phyloP scores from a whole-genome alignment of 2,888 invertebrate genomes.

The Dryocosmus kuriphilus region DNA sequence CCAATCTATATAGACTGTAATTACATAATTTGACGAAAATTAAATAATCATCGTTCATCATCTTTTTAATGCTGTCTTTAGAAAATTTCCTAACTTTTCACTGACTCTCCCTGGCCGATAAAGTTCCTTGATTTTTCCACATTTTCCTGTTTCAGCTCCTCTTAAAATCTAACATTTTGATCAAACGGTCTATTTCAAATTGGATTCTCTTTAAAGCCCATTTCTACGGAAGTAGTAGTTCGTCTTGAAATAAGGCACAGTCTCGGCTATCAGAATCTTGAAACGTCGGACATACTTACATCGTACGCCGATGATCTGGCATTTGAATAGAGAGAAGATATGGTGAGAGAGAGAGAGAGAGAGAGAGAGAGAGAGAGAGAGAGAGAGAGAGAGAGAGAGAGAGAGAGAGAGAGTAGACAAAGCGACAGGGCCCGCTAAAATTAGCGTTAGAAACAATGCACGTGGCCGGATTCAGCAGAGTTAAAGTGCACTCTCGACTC shows the following conservation, averaged over 20 bases:
- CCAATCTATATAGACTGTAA: too few relatives aligned
- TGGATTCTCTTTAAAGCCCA: not conserved
- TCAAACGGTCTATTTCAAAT: too few relatives aligned
- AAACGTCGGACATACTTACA: not conserved
- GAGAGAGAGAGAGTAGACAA: constrained; percentile 68
- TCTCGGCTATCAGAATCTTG: not conserved
- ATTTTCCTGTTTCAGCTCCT: too few relatives aligned
- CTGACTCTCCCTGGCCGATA: too few relatives aligned
- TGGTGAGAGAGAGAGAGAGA: constrained; percentile 55
- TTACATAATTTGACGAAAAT: too few relatives aligned
- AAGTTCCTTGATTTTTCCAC: too few relatives aligned
- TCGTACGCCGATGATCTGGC: constrained; percentile 18
- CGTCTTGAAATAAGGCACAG: constrained; percentile 6
- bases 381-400: constrained; percentile 25
- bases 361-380: constrained; percentile 48
- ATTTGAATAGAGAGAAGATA: constrained; percentile 24
- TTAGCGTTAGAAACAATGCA: constrained; percentile 75
- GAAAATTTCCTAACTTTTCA: too few relatives aligned
- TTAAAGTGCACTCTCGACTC: constrained; percentile 60
- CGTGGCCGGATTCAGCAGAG: constrained; percentile 72
- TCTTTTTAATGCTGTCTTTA: too few relatives aligned
- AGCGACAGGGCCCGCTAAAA: constrained; percentile 72
- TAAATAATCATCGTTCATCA: too few relatives aligned
- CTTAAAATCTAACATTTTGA: too few relatives aligned
- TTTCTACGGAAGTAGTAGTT: not conserved